Evolutionary conservation across 1,140 invertebrate species (phyloP).

Genomic region (Drosophila ogumai): DNA sequence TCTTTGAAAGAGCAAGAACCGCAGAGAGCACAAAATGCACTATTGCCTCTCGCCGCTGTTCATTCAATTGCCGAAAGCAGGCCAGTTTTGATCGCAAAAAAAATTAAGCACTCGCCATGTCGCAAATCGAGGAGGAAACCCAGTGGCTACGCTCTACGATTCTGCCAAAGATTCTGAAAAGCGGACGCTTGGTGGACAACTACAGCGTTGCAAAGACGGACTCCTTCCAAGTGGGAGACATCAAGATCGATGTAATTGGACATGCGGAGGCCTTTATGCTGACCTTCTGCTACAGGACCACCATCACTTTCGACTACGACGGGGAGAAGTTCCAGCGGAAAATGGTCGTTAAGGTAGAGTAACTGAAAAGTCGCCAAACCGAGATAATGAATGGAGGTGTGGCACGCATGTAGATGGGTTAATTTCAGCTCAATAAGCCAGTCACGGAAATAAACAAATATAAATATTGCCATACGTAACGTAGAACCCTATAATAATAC

Average conservation of each 20-base stretch:
- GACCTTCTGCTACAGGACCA: conserved; percentile 67
- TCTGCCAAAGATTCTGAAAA: conserved; percentile 38
- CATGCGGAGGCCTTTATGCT: conserved; percentile 74
- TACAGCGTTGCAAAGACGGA: conserved; percentile 16
- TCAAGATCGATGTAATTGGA: conserved; percentile 64
- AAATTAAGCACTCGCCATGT: conserved; percentile 32
- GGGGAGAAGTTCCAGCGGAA: conserved; percentile 21
- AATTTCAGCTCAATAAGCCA: background rate
- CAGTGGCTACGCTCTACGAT: conserved; percentile 51
- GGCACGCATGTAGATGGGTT: background rate
- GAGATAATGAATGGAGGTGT: background rate
- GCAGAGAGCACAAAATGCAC: background rate
- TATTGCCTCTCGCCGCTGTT: background rate
- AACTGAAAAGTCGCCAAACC: background rate
- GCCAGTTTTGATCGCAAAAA: conserved; percentile 13
- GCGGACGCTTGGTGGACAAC: conserved; percentile 53
- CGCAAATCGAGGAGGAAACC: conserved; percentile 38
- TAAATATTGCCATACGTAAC: background rate
- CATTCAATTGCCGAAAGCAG: conserved; percentile 15
- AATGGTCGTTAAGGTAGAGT: conserved; percentile 70
- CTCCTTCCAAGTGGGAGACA: conserved; percentile 47
- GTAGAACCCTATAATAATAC: conserved; percentile 7
- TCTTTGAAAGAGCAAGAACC: background rate
- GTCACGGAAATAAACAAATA: background rate
- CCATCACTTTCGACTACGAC: conserved; percentile 50